Base-by-base conservation (phyloP, 2,888 invertebrate species). In the Hoplodrina ambigua region DNA sequence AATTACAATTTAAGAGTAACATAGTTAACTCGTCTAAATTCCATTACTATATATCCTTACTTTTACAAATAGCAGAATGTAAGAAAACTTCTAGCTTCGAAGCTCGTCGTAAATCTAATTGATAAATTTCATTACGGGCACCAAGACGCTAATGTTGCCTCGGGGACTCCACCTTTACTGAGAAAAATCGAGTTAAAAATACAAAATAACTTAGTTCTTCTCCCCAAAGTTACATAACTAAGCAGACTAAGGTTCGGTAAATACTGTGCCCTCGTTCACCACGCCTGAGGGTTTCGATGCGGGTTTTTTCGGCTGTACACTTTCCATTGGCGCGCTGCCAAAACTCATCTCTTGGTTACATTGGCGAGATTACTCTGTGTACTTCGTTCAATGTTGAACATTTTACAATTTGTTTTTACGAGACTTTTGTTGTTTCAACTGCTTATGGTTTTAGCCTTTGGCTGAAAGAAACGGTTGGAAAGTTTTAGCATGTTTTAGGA, bases 261-360 rank as follows among this genome's bases (percentile, higher is more conserved):
- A 71, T 64, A 70, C 33, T 58, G 59, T 62, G 72, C 60, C 46
- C 37, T 64, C 65, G 57, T 76, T 59, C 33, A 57, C 37, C 60
- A 63, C 50, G 73, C 78, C 59, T 58, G 33, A 41, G 62, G 75
- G 56, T 44, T 69, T 64, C 73, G 17, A 56, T 71, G 77, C 56
- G 80, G 68, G 54, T 76, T 84, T 85, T 84, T 84, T 76, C 57
- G 56, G 49, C n/a, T 57, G 72, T 61, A 69, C 78, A 63, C 81
- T 72, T 73, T 78, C 69, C 73, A 77, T 78, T 88, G 88, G 87
- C 84, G 61, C 64, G 15, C 53, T n/a, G 82, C 88, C 88, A 88
- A 74, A 66, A 71, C 73, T 69, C 76, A 66, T 81, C 82, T 84
- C 77, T 84, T 72, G 64, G 75, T 72, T 63, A 81, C 81, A 87